These are phyloP conservation scores for Scaptomyza polygonia DNA, from an alignment of 2,888 invertebrate genomes.

Conservation along the genomic window DNA sequence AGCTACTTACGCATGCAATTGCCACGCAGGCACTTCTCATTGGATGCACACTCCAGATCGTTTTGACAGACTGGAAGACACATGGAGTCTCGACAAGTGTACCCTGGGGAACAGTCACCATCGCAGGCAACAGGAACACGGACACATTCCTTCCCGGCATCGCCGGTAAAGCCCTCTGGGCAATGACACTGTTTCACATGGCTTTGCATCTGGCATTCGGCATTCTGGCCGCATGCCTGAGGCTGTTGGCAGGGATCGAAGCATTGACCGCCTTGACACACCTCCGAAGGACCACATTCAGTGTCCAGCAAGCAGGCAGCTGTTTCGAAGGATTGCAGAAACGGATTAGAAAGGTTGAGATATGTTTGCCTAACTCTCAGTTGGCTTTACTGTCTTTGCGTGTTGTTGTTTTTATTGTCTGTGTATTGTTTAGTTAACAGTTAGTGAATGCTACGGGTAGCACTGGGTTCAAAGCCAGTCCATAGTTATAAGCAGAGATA, in stretches of 20 bases:
- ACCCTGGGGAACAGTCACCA: conserved; percentile 89
- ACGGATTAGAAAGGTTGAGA: conserved; percentile 19
- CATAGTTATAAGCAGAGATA: conserved; percentile 24
- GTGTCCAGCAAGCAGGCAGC: conserved; percentile 91
- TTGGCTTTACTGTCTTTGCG: conserved; percentile 42
- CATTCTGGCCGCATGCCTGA: conserved; percentile 93
- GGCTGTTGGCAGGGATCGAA: conserved; percentile 91
- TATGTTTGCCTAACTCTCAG: conserved; percentile 8
- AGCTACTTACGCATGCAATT: conserved; percentile 90
- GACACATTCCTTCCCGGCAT: conserved; percentile 92
- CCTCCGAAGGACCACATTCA: conserved; percentile 91
- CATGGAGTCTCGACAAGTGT: conserved; percentile 91
- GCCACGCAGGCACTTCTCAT: conserved; percentile 93
- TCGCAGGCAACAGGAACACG: conserved; percentile 92
- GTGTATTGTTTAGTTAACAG: conserved; percentile 46
- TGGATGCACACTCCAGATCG: conserved; percentile 94
- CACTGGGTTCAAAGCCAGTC: conserved; percentile 45
- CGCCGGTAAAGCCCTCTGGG: conserved; percentile 93
- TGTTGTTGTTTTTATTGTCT: conserved; percentile 43
- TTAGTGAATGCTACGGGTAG: conserved; percentile 57
- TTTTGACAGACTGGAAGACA: conserved; percentile 90
- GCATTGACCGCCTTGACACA: conserved; percentile 93
- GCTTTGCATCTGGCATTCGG: conserved; percentile 89
- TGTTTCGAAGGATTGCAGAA: conserved; percentile 79
- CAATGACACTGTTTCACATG: conserved; percentile 93